Percentiles rank a stretch among this genome's conserved stretches.
These are phyloP conservation scores for Drosophila neonasuta DNA, from an alignment of 2,888 invertebrate genomes.

Conservation along the genomic window DNA sequence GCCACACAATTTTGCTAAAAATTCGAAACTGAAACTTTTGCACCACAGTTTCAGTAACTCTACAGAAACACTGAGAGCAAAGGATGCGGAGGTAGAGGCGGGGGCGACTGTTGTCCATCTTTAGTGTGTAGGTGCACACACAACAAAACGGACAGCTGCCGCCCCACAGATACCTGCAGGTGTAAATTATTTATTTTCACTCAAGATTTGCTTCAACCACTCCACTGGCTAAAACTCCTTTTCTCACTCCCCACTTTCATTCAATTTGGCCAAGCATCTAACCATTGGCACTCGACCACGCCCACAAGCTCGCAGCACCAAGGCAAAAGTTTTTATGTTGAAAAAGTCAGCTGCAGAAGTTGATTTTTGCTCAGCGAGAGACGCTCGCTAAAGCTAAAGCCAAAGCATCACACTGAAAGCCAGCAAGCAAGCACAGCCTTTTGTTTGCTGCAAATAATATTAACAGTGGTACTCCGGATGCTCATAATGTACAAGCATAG, in stretches of 20 bases:
- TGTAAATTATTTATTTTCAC: constrained; percentile 81
- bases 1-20: constrained; percentile 66
- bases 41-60: constrained; percentile 57
- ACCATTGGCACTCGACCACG: constrained; percentile 34
- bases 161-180: constrained; percentile 71
- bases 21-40: constrained; percentile 67
- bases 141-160: constrained; percentile 31
- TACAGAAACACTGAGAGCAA: not conserved
- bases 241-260: not conserved
- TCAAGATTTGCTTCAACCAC: constrained; percentile 62
- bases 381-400: constrained; percentile 31
- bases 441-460: constrained; percentile 70
- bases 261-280: constrained; percentile 5
- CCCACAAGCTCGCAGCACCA: constrained; percentile 47
- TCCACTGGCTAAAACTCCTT: not conserved
- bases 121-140: constrained; percentile 17
- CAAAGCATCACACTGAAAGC: constrained; percentile 27
- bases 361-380: constrained; percentile 60
- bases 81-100: not conserved
- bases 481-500: constrained; percentile 6
- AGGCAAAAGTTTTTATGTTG: constrained; percentile 61
- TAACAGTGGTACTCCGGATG: constrained; percentile 47
- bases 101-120: constrained; percentile 21
- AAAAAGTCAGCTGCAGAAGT: constrained; percentile 73
- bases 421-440: constrained; percentile 41